Evolutionary conservation across 30 jellyfish, hydroid and myxozoan genomes (phyloP).

Genomic region (Phacellophora camtschatica): DNA sequence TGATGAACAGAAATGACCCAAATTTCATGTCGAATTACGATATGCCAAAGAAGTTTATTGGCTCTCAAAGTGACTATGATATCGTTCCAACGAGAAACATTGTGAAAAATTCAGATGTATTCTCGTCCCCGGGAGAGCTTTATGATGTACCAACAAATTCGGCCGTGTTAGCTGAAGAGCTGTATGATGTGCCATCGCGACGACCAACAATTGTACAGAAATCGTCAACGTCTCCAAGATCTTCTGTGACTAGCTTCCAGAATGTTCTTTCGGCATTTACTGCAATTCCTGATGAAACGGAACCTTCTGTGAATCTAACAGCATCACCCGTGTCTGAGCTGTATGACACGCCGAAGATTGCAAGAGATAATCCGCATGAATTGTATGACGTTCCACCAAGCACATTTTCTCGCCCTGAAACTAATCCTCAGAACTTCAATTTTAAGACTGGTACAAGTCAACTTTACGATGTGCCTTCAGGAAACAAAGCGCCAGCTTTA

Average conservation of each 20-base stretch:
- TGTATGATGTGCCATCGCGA: slow-evolving; percentile 57
- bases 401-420: not conserved
- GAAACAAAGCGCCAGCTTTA: not conserved
- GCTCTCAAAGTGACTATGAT: slow-evolving; percentile 37
- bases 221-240: not conserved
- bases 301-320: not conserved
- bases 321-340: not conserved
- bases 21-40: not conserved
- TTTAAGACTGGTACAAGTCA: too few species aligned
- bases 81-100: slow-evolving; percentile 24
- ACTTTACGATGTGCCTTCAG: not conserved
- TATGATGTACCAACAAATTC: slow-evolving; percentile 48
- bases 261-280: slow-evolving; percentile 54
- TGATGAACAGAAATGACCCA: not conserved
- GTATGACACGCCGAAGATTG: slow-evolving; percentile 37
- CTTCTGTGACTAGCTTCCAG: slow-evolving; percentile 41
- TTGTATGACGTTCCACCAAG: not conserved
- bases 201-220: slow-evolving; percentile 32
- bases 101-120: not conserved
- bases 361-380: not conserved
- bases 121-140: slow-evolving; percentile 46
- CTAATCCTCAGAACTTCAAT: too few species aligned
- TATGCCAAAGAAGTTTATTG: not conserved
- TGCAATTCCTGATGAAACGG: slow-evolving; percentile 49
- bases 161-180: not conserved